Evolutionary conservation across 30 jellyfish, hydroid and myxozoan species (phyloP).

Genomic region (Aurelia aurita complex sp. Pacific): DNA sequence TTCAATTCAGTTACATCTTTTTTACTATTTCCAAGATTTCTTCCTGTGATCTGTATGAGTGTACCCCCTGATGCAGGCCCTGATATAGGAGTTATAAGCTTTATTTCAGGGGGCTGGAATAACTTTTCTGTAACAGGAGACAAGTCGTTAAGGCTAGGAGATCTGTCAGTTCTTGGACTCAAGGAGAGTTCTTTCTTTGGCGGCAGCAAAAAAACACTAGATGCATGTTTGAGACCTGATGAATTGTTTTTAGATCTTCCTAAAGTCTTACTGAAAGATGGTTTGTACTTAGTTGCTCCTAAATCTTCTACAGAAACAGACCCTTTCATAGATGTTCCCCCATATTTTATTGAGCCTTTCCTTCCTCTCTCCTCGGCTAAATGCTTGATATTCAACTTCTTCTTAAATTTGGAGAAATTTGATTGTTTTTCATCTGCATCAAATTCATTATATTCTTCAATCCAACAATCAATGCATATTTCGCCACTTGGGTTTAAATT

Average conservation of each 20-base stretch:
- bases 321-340: conserved; percentile 81
- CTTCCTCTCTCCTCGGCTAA: conserved; percentile 39
- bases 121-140: conserved; percentile 36
- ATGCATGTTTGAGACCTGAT: conserved; percentile 30
- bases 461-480: conserved; percentile 93
- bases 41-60: conserved; percentile 76
- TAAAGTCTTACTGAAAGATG: conserved; percentile 29
- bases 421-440: conserved; percentile 38
- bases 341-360: conserved; percentile 57
- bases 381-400: conserved; percentile 45
- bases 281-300: conserved; percentile 37
- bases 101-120: conserved; percentile 74
- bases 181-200: not conserved
- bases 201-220: conserved; percentile 35
- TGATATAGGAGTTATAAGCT: conserved; percentile 68
- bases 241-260: conserved; percentile 31
- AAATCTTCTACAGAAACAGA: conserved; percentile 91
- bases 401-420: conserved; percentile 51
- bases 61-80: conserved; percentile 94
- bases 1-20: conserved; percentile 66
- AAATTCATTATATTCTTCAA: conserved; percentile 71
- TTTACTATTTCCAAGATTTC: conserved; percentile 70
- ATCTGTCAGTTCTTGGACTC: conserved; percentile 3
- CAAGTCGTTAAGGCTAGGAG: conserved; percentile 25
- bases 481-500: conserved; percentile 84